Evolutionary conservation across 2,797 vertebrate genomes (phyloP).

Genomic region (Molothrus ater): DNA sequence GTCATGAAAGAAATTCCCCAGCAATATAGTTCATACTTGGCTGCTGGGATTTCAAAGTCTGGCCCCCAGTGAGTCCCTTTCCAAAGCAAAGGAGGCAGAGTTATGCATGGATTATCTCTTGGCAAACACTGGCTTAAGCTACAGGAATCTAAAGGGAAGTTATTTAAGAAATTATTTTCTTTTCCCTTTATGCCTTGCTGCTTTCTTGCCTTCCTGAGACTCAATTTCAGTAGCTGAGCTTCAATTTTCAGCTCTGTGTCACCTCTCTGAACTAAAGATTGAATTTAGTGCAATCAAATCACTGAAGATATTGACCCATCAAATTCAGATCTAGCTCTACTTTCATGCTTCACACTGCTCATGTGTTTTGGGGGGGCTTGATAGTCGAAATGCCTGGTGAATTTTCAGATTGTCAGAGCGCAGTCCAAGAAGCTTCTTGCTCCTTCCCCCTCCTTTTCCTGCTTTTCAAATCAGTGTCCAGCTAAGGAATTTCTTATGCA

Average conservation of each 20-base stretch:
- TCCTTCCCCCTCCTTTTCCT: not conserved
- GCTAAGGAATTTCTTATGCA: not conserved
- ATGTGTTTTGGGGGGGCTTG: not conserved
- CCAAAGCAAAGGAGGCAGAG: not conserved
- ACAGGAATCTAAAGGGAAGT: slow-evolving; percentile 2
- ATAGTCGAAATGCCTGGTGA: not conserved
- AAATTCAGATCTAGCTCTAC: not conserved
- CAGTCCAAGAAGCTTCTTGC: not conserved
- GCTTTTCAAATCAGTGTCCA: not conserved
- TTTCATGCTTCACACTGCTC: not conserved
- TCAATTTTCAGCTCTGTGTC: slow-evolving; percentile 43
- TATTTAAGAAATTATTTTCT: slow-evolving; percentile 36
- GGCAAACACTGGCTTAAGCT: slow-evolving; percentile 16
- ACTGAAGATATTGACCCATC: not conserved
- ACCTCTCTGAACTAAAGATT: slow-evolving; percentile 29
- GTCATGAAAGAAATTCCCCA: not conserved
- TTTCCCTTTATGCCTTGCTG: not conserved
- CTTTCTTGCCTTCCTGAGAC: slow-evolving; percentile 5
- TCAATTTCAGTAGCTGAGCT: slow-evolving; percentile 17
- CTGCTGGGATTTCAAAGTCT: slow-evolving; percentile 3
- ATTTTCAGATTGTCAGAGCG: not conserved
- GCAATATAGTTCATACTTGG: not conserved
- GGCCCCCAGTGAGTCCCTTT: not conserved
- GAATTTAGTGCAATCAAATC: not conserved
- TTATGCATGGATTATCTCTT: not conserved